phyloP scores from a whole-genome alignment of 2,888 invertebrate genomes.

The Nudaria mundana region DNA sequence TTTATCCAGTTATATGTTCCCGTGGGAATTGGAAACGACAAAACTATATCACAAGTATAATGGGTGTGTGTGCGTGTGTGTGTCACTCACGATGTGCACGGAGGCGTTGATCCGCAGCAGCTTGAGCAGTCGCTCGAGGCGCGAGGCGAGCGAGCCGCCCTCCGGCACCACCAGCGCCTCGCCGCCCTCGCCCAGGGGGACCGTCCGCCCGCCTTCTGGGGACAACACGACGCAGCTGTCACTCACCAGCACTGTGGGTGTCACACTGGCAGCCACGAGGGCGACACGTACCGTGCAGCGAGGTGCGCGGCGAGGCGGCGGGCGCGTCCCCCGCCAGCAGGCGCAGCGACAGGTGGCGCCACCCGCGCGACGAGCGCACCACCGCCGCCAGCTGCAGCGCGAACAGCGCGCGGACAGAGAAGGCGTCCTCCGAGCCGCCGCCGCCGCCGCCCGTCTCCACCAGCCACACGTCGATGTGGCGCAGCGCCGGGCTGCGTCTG shows the following conservation, averaged over 20 bases:
- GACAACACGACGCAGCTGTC: not conserved
- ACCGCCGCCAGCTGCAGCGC: constrained; percentile 98
- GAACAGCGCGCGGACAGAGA: constrained; percentile 95
- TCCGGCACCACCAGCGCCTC: not conserved
- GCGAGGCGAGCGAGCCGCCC: constrained; percentile 55
- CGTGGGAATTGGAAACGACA: not conserved
- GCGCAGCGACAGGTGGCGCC: constrained; percentile 92
- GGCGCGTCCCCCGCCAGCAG: constrained; percentile 88
- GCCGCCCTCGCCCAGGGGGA: constrained; percentile 19
- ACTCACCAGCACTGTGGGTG: too few relatives aligned
- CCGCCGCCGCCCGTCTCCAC: constrained; percentile 92
- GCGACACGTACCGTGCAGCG: constrained; percentile 36
- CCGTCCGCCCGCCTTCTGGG: constrained; percentile 51
- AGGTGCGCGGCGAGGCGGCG: constrained; percentile 30
- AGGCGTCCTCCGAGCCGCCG: constrained; percentile 88
- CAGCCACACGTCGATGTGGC: constrained; percentile 98
- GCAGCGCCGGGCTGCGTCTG: constrained; percentile 81
- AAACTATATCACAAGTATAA: too few relatives aligned
- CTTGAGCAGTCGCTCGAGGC: constrained; percentile 87
- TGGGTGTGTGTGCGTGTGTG: not conserved
- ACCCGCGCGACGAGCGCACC: constrained; percentile 93
- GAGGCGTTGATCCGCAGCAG: constrained; percentile 93
- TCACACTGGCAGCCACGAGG: too few relatives aligned
- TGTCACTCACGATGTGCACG: constrained; percentile 83
- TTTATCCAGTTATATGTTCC: too few relatives aligned